Evolutionary conservation across 1,140 invertebrate genomes (phyloP).

Genomic region (Lethocerus indicus): DNA sequence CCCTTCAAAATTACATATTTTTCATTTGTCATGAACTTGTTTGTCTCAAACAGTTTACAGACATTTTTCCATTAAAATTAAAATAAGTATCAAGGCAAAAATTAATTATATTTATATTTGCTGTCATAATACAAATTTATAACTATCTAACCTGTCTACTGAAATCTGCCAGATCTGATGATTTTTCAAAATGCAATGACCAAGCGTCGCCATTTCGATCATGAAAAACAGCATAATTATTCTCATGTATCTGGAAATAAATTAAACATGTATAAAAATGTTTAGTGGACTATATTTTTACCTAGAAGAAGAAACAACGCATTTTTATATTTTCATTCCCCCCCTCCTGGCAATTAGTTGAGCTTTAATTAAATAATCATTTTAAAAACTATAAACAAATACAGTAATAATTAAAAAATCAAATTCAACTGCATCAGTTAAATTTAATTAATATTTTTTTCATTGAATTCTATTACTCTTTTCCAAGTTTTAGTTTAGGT

Average conservation of each 20-base stretch:
- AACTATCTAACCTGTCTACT: constrained; percentile 11
- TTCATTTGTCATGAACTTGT: too few relatives aligned
- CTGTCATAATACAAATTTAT: too few relatives aligned
- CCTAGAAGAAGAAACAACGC: neutral
- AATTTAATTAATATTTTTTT: too few relatives aligned
- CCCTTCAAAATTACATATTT: too few relatives aligned
- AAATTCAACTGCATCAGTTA: too few relatives aligned
- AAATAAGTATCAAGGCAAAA: too few relatives aligned
- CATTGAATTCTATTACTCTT: too few relatives aligned
- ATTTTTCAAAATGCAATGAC: constrained; percentile 17
- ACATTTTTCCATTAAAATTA: too few relatives aligned
- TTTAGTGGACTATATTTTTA: neutral
- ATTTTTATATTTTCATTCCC: neutral
- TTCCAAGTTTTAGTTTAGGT: too few relatives aligned
- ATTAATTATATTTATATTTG: too few relatives aligned
- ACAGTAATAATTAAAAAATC: too few relatives aligned
- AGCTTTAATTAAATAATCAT: neutral
- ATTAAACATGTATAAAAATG: neutral
- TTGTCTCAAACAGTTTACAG: too few relatives aligned
- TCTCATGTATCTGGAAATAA: constrained; percentile 16
- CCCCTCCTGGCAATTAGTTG: neutral
- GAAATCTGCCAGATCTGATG: constrained; percentile 14
- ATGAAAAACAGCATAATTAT: constrained; percentile 19
- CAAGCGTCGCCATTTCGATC: constrained; percentile 16
- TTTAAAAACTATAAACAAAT: neutral